Evolutionary conservation across 2,888 invertebrate genomes (phyloP).

Genomic region (Mamestra brassicae): DNA sequence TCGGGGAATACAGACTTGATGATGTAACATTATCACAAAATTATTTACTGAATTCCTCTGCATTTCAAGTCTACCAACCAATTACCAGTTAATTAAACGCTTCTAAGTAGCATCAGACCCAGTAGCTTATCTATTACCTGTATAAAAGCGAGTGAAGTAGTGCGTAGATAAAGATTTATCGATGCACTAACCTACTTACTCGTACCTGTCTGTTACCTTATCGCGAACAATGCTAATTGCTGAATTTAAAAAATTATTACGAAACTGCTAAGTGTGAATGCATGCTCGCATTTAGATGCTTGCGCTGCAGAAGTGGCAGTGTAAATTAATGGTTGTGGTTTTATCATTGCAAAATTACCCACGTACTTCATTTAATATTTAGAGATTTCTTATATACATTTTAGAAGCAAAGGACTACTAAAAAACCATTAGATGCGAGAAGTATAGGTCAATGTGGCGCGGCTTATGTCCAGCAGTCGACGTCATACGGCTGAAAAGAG

Average conservation of each 20-base stretch:
- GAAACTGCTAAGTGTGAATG: constrained; percentile 28
- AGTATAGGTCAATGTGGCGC: no score
- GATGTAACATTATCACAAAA: no score
- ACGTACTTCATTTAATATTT: neutral
- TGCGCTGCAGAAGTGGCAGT: constrained; percentile 4
- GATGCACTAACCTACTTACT: constrained; percentile 59
- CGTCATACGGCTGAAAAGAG: no score
- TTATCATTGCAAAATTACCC: neutral
- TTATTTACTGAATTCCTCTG: no score
- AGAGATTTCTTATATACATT: neutral
- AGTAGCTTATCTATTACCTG: constrained; percentile 34
- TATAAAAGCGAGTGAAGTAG: constrained; percentile 38
- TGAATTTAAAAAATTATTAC: constrained; percentile 50
- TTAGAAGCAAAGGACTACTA: no score
- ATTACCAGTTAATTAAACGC: constrained; percentile 14
- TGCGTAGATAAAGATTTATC: constrained; percentile 56
- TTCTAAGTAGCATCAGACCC: constrained; percentile 7
- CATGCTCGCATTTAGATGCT: constrained; percentile 37
- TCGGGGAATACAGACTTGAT: no score
- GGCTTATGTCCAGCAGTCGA: no score
- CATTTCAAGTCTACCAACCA: no score
- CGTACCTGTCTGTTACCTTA: constrained; percentile 42
- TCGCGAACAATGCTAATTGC: constrained; percentile 54
- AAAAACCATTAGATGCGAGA: no score
- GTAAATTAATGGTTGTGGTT: neutral